A percentile compares a stretch with the other conserved stretches of the same genome.
These are phyloP conservation scores for Myotis vivesi DNA, from an alignment of 2,797 vertebrate genomes.

Conservation along the genomic window DNA sequence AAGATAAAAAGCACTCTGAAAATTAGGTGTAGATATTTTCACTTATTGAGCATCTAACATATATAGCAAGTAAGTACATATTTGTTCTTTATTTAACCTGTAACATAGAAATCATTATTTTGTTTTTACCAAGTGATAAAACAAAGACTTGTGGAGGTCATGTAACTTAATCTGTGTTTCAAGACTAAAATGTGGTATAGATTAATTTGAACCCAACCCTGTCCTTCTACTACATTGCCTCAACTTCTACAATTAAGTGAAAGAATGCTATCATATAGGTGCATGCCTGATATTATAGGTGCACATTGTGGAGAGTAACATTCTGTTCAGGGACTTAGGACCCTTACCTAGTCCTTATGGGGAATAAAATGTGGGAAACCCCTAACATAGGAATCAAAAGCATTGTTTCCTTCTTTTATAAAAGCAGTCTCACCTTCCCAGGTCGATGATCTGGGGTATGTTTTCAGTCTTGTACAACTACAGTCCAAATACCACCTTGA, in stretches of 20 bases:
- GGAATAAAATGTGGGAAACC: background rate
- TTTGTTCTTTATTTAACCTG: background rate
- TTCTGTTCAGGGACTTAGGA: background rate
- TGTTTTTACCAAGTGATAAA: background rate
- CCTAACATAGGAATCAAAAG: background rate
- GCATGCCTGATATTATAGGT: accelerated
- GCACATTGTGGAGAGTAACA: background rate
- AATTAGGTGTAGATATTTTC: background rate
- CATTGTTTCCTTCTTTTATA: background rate
- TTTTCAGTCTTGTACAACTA: background rate
- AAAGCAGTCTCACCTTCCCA: background rate
- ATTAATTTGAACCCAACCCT: background rate
- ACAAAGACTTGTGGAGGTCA: background rate
- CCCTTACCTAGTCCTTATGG: background rate
- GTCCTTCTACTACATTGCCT: background rate
- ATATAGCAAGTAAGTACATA: background rate
- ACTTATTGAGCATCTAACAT: background rate
- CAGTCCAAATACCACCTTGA: background rate
- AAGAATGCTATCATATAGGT: background rate
- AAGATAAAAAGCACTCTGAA: background rate
- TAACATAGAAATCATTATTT: background rate
- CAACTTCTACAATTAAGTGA: background rate
- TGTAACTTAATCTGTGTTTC: background rate
- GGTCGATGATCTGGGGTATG: background rate
- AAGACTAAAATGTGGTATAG: background rate